Base-by-base conservation (phyloP, 2,113 vertebrate genomes). In the Chlamydotis undulata region DNA sequence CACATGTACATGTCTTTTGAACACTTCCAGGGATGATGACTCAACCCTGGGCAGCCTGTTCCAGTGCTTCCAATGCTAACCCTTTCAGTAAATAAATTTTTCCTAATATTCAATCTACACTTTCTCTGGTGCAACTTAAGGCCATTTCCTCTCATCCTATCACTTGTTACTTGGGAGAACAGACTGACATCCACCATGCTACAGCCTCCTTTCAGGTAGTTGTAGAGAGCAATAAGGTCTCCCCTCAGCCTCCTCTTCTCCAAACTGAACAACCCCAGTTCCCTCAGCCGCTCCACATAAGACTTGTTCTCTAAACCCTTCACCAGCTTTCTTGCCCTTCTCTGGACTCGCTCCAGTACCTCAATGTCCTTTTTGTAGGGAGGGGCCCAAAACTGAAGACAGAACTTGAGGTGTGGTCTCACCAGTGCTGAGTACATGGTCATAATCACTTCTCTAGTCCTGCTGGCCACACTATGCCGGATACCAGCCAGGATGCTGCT, bases 391-490 rank as follows among this genome's bases (percentile, higher is more conserved):
- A 41, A 41, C 41, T 41, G 41, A 41, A 41, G 11, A 41, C 41
- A 41, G 41, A 41, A 41, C 12, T 12, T 41, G 41, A 41, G 41
- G 6, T 52, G 19, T 2, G 2, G 53, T 25, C 19, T 77, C 28
- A 55, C 16, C 26, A 12, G 18, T 22, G 29, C 23, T 0, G 0
- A 57, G 15, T 57, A 25, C 11, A 19, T 18, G 9, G 19, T 5
- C 4, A 18, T 1, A 1, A 71, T 71, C 24, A 39, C 17, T 59
- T 53, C 4, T 37, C 14, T 69, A 5, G 10, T 45, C n/a, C 60
- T 73, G 28, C 39, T 74, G 60, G 31, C 25, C 25, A 43, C 25
- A 12, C 9, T 55, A 1, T 39, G 50, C 19, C 24, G 39, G 11
- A 18, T 26, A 56, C 22, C 82, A 33, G 8, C 25, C 41, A 56